Conservation (phyloP, 1,140 invertebrate species). For the Lordiphosa stackelbergi region DNA sequence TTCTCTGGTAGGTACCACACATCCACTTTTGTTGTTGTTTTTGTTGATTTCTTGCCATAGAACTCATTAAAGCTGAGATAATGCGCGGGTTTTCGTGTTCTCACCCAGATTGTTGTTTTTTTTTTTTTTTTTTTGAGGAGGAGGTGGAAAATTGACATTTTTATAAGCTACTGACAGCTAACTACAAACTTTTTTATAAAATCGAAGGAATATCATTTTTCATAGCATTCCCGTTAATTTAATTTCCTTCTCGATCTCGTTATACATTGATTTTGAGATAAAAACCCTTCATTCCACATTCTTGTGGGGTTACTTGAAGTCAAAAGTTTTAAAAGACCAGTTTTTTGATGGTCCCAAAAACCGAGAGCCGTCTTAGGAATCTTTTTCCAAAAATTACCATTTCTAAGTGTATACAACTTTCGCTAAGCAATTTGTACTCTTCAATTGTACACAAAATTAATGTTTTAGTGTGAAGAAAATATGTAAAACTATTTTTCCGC, state of each 20-base stretch:
- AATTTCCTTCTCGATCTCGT: no score
- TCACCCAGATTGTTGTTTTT: conserved; percentile 14
- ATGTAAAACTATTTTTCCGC: conserved; percentile 30
- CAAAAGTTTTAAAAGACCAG: no score
- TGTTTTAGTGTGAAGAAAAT: conserved; percentile 42
- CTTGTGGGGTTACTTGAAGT: no score
- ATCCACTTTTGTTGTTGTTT: conserved; percentile 11
- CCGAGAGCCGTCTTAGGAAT: no score
- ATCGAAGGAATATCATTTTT: no score
- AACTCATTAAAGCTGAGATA: conserved; percentile 69
- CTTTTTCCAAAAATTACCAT: no score
- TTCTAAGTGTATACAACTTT: neutral
- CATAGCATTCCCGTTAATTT: no score
- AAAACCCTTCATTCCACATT: no score
- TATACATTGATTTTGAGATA: no score
- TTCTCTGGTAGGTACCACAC: conserved; percentile 2
- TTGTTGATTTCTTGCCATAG: conserved; percentile 31
- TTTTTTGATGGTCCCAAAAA: no score
- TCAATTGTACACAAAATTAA: conserved; percentile 33
- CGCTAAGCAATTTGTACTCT: neutral
- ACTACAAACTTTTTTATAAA: neutral
- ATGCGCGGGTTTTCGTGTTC: conserved; percentile 50
- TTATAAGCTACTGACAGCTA: conserved; percentile 24
- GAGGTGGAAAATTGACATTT: conserved; percentile 37
- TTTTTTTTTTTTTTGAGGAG: no score